A percentile compares a stretch with the other conserved stretches of the same genome.
phyloP scores from a whole-genome alignment of 2,113 vertebrate genomes.

The Turnix velox region DNA sequence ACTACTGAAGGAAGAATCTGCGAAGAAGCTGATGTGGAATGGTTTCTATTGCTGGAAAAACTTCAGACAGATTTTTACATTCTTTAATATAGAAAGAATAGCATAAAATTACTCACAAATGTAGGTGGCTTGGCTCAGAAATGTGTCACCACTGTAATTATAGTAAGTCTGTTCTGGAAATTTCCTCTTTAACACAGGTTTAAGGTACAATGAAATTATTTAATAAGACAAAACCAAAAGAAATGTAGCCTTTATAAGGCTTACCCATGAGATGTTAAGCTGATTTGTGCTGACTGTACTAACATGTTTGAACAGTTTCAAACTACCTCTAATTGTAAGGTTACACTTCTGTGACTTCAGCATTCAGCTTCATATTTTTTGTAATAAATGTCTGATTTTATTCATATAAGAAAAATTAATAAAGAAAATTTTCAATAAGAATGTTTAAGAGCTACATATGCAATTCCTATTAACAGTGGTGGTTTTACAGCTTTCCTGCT shows the following conservation, averaged over 20 bases:
- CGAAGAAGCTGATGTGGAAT: background rate
- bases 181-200: background rate
- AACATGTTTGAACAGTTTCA: background rate
- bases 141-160: background rate
- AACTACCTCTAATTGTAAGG: background rate
- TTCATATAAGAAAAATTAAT: background rate
- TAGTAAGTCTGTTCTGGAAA: background rate
- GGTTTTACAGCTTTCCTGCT: background rate
- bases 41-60: background rate
- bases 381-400: background rate
- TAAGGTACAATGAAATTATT: background rate
- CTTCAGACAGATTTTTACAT: background rate
- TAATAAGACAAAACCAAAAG: background rate
- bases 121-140: background rate
- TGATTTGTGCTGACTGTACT: background rate
- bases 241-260: background rate
- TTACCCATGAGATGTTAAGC: background rate
- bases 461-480: background rate
- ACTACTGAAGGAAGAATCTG: background rate
- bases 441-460: background rate
- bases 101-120: background rate
- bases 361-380: background rate
- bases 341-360: background rate
- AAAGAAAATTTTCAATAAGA: background rate
- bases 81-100: background rate